Base-by-base conservation (phyloP, 2,888 invertebrate species). In the Caenorhabditis macrosperma region DNA sequence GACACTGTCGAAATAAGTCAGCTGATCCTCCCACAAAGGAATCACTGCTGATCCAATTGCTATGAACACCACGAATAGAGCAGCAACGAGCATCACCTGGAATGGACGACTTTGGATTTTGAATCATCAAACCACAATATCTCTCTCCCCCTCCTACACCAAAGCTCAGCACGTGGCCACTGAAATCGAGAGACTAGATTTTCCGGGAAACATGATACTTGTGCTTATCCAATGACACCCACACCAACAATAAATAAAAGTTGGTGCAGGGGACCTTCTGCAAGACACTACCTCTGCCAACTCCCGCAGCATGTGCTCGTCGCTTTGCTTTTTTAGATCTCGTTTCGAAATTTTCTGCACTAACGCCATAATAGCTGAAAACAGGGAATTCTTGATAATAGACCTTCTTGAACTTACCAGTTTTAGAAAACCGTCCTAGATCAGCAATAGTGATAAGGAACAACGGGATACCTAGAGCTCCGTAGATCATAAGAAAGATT, bases 401-500 rank as follows among this genome's bases (percentile, higher is more conserved):
- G 4, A 7, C 44, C 46, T 17, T 28, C 20, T 26, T 9, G 28
- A 7, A 30, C 46, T 5, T 60, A 80, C 84, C 84, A 24, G 84
- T 84, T 48, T 84, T 84, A 0, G 84, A 82, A 59, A 84, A 86
- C 30, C 83, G 79, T 52, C 89, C 89, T 1, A 89, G 55, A 74
- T 89, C 89, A 0, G 89, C 89, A 33, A 89, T 88, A 7, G 88
- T 88, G 30, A 89, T 89, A 12, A 89, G 82, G 67, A 89, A 89
- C 1, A 89, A 68, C 20, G 89, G 89, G 46, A 89, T 89, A 7
- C 89, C 89, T 33, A 89, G 81, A 7, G 88, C 89, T 6, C 88
- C 89, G 63, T 87, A 89, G 9, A 88, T 81, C 89, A 89, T 89
- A 10, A 86, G 82, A 68, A 88, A 89, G 20, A 89, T 81, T 71